Conservation (phyloP, 2,888 invertebrate species). For the Trichopoda pennipes region DNA sequence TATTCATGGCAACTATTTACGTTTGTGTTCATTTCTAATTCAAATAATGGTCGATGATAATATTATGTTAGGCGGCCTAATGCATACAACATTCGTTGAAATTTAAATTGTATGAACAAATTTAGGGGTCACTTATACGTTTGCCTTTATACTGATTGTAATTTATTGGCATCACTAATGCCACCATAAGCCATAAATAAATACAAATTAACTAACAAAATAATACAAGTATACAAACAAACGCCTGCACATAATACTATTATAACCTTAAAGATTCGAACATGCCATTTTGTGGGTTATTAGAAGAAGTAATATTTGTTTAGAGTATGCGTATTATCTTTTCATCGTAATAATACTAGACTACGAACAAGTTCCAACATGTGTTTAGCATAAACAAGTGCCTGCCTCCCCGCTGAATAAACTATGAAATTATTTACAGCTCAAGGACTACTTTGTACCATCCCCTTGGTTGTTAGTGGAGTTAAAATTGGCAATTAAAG, state of each 20-base stretch:
- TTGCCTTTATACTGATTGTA: slow-evolving; percentile 51
- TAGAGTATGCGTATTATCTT: background rate
- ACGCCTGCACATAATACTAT: background rate
- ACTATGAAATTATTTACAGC: background rate
- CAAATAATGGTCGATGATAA: slow-evolving; percentile 2
- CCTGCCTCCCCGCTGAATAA: slow-evolving; percentile 13
- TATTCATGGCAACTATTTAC: background rate
- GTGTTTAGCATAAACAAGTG: slow-evolving; percentile 38
- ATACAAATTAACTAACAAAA: slow-evolving; percentile 57
- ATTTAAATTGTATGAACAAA: background rate
- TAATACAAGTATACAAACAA: slow-evolving; percentile 25
- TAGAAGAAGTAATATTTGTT: slow-evolving; percentile 4
- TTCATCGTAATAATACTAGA: slow-evolving; percentile 33
- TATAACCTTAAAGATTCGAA: background rate
- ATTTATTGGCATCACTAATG: slow-evolving; percentile 66
- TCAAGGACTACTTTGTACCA: background rate
- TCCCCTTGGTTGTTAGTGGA: background rate
- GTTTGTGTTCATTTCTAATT: slow-evolving; percentile 16
- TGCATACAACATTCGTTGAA: slow-evolving; percentile 30
- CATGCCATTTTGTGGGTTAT: background rate
- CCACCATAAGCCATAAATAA: slow-evolving; percentile 64
- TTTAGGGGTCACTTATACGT: slow-evolving; percentile 51
- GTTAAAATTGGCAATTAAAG: slow-evolving; percentile 17
- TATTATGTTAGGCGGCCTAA: slow-evolving; percentile 24
- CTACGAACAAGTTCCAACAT: slow-evolving; percentile 19